A percentile compares a stretch with the other conserved stretches of the same genome.
Evolutionary conservation across 2,888 invertebrate species (phyloP).

Genomic region (Pristionchus exspectatus): DNA sequence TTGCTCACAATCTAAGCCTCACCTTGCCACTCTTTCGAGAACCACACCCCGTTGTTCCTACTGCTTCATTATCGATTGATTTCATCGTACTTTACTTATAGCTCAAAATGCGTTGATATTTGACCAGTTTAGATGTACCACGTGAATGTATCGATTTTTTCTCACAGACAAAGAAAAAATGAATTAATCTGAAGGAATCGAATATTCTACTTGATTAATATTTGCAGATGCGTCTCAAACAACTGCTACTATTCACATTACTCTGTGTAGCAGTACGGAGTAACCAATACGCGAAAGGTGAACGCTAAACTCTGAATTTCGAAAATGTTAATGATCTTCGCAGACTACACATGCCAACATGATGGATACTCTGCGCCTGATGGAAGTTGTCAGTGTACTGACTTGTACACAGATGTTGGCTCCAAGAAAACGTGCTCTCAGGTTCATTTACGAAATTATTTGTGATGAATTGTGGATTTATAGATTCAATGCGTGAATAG

Average conservation of each 20-base stretch:
- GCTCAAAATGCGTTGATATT: background rate
- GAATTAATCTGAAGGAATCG: no score
- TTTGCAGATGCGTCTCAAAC: slow-evolving; percentile 53
- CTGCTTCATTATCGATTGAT: slow-evolving; percentile 3
- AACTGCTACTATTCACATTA: slow-evolving; percentile 36
- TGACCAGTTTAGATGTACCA: background rate
- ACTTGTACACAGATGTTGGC: background rate
- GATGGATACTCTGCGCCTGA: slow-evolving; percentile 33
- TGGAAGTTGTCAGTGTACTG: background rate
- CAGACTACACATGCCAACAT: slow-evolving; percentile 33
- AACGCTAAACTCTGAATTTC: background rate
- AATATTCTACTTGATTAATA: no score
- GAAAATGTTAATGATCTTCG: background rate
- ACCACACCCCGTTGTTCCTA: slow-evolving; percentile 39
- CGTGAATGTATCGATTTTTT: no score
- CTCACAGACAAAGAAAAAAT: no score
- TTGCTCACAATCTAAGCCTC: slow-evolving; percentile 30
- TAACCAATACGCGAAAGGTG: background rate
- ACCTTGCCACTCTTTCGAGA: slow-evolving; percentile 37
- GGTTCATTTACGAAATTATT: background rate
- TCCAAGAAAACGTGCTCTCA: background rate
- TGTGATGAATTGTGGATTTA: background rate
- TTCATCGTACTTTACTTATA: background rate
- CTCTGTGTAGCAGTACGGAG: background rate
- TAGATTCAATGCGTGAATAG: slow-evolving; percentile 27